Evolutionary conservation across 1,140 invertebrate species (phyloP), one percentile per base, ranked within the genome.

Genomic region (Thaumatotibia leucotreta): DNA sequence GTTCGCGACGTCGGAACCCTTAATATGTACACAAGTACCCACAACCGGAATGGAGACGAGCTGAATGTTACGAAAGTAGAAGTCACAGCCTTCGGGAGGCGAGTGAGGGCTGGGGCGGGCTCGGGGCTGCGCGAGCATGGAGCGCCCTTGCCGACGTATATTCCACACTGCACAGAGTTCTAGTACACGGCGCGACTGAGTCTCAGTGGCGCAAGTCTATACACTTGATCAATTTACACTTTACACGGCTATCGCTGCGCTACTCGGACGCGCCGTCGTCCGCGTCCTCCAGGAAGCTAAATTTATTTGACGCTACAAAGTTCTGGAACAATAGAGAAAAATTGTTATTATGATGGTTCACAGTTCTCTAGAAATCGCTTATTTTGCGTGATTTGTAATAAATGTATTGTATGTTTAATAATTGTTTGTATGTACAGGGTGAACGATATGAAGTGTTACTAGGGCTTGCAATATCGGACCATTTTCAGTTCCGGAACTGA

Each of bases 261-360:
- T 88, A 91, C 65, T 91, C 88, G 68, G 86, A 88, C 22, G 68
- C 81, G 63, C 69, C 86, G 74, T 89, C 87, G 70, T 88, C 88
- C 58, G 84, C 87, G 75, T 87, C 88, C 64, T 90, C 87, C 61
- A 91, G 75, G 82, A 86, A 91, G 76, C 89, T 91, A 78, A 91
- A 94, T 88, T 93, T 93, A 75, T 94, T 94, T 74, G 93, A 93
- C 80, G 92, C 93, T 76, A 93, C 92, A 70, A 94, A 93, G 78
- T 93, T 94, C 93, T 94, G 92, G 10, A 92, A 92, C 52, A 58
- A 69, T 72, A 70, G 71, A 78, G 79, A 79, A 73, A 58, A 63
- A 64, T 49, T 31, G 31, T 67, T 29, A n/a, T n/a, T n/a, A n/a
- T n/a, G n/a, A n/a, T n/a, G n/a, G n/a, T n/a, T n/a, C n/a, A n/a